Evolutionary conservation across 2,797 vertebrate species (phyloP), one percentile per base, ranked within the genome.

Genomic region (Spinibarbus caldwelli): DNA sequence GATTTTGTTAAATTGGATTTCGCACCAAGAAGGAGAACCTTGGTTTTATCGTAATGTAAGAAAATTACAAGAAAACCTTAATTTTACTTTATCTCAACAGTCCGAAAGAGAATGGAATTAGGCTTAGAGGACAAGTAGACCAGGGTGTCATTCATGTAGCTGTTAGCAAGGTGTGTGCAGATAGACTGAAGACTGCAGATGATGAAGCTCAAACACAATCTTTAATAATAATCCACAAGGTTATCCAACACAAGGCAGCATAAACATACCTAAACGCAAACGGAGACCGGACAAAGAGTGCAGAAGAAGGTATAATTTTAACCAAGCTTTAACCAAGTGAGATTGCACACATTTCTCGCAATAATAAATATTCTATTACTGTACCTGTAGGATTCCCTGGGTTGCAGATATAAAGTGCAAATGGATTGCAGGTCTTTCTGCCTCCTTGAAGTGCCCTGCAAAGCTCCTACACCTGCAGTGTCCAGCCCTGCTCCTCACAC

Each of bases 371-470:
- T 17, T 1, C 6, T 36, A 5, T 71, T 86, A 8, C 34, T 47
- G 5, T 66, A 96, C 96, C 95, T 90, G 94, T 85, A 34, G 95
- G 95, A 81, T 95, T 95, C 71, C 96, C 95, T 6, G 96, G 95
- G 87, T 96, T 96, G 86, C 93, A 93, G 83, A 95, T 11, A 12
- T 95, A 96, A 17, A 96, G 84, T 12, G 92, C 94, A 0, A 89
- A 84, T 6, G 94, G 95, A 34, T 92, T 90, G 80, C 93, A 96
- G 84, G 85, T 68, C 12, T 49, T 86, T 80, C 93, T 91, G 12
- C 92, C 92, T 17, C 81, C 88, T 1, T 86, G 83, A 62, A 96
- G 87, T 0, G 92, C 94, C 78, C 90, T 86, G 0, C 86, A 89
- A 14, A 96, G 91, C 91, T 94, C 93, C 36, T 91, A 87, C 2